Evolutionary conservation across 1,140 invertebrate genomes (phyloP), one percentile per base, ranked within the genome.

Genomic region (Rhagoletis zephyria): DNA sequence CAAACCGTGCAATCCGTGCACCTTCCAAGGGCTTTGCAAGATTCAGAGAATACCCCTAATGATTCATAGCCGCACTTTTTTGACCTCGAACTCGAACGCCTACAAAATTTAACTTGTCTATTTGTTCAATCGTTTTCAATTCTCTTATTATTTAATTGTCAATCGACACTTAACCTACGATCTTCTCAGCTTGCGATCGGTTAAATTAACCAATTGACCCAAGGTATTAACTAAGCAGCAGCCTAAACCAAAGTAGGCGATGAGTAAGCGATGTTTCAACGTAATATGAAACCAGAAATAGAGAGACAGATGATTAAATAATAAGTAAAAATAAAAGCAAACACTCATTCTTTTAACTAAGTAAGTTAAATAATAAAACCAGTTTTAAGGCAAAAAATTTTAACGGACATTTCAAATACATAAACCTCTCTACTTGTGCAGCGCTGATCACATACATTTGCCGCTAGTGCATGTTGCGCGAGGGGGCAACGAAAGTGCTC

Each of bases 81-180:
- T 63, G 61, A 6, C 3, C 61, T 63, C n/a, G 6, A 10, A 59
- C 74, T 81, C 14, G n/a, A 19, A 51, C 74, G 6, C 48, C 48
- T 3, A 81, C 74, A 9, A 19, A 56, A 19, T 81, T 30, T 1
- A 81, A 19, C 12, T 51, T 51, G 4, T n/a, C 16, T 30, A 81
- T 56, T 81, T 81, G 16, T 81, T 56, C 48, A 81, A 59, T 81
- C 56, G 51, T 56, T 56, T 81, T 81, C n/a, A 81, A 81, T 56
- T 81, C 56, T 48, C 56, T 30, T 16, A 81, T 30, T 3, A 56
- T 56, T 81, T 56, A 81, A 81, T 81, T 81, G 48, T 2, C 74
- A 59, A 81, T 81, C 74, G 74, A 30, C 74, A 48, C 74, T 81
- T 81, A 81, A 81, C 74, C 74, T 81, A 56, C n/a, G 70, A 7